Evolutionary conservation across 2,797 vertebrate species (phyloP), one percentile per base, ranked within the genome.

Genomic region (Mormyrops attenuatus): DNA sequence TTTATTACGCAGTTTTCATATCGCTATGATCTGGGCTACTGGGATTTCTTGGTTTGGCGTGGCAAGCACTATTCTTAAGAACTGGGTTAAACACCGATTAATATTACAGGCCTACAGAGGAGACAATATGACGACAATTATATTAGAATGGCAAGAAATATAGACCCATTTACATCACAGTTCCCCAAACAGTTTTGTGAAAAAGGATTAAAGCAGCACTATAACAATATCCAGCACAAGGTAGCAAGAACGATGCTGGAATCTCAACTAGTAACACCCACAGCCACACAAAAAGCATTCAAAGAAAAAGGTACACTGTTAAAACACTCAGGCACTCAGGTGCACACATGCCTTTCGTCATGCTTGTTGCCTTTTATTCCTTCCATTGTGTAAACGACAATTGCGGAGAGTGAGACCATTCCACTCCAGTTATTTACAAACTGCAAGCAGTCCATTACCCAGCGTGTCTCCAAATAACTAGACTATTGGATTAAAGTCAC

Each of bases 401-500:
- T 55, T 87, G 26, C 13, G 1, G 47, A 47, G 50, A 85, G 53
- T 44, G 34, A 49, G 80, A 55, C 26, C 30, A 17, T 26, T 5
- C 30, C 55, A n/a, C 26, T 22, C 77, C 53, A 34, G 34, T 53
- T 63, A 55, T 38, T 38, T 82, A 52, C 88, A 89, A 90, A 84
- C 89, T 91, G 53, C 82, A 38, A 88, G 50, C 57, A 11, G 20
- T 20, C 90, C 69, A 38, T 84, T 55, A 60, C 89, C 87, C 90
- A 5, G 41, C 13, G 2, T 60, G 73, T 49, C 88, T 26, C 5
- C n/a, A 89, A 26, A 92, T 90, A 82, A 93, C 90, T 91, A 95
- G 93, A 95, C n/a, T n/a, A n/a, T n/a, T n/a, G n/a, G 77, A 89
- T 90, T 91, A 93, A 50, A 73, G 89, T 90, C 91, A 88, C 87